Evolutionary conservation across 1,140 invertebrate genomes (phyloP), one percentile per base, ranked within the genome.

Genomic region (Aplysia californica): DNA sequence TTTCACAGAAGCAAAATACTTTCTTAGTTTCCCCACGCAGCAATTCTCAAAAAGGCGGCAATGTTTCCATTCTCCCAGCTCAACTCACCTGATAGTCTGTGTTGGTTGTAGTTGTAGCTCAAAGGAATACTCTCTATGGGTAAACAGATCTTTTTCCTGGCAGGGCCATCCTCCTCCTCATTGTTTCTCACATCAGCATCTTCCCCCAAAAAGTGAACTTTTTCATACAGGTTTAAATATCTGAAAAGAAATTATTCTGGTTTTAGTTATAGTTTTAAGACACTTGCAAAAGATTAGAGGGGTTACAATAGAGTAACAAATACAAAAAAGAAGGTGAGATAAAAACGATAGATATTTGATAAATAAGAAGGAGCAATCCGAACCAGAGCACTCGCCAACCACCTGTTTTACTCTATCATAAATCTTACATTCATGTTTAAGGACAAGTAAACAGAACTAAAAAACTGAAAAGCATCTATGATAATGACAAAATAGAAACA

Each of bases 211-310:
- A 94, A 95, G 80, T 96, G 93, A 21, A 96, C 93, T 86, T 96
- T 95, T 85, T 96, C 96, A 89, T 96, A 97, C 82, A 93, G 91
- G 84, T 95, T 94, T 82, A 96, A 90, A 89, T 94, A 95, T 89
- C 95, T 96, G 88, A 10, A 2, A 64, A 36, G 15, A 66, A 4
- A 61, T 6, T 6, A 61, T 23, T 10, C 6, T 6, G 58, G 58
- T 18, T 50, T 50, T 50, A 15, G n/a, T 15, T 15, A 15, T 50
- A 50, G n/a, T 50, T 50, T 50, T 50, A 50, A 50, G 44, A 10
- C 44, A 15, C n/a, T 50, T 50, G 10, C n/a, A 10, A 50, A 50
- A 10, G n/a, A n/a, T n/a, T n/a, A 50, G 10, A 50, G 10, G 44
- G n/a, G 10, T 50, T 15, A 50, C 44, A 50, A n/a, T 50, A n/a